Percentiles rank a stretch among this genome's conserved stretches.
These are phyloP conservation scores for Zelleria hepariella DNA, from an alignment of 2,888 invertebrate species.

Conservation along the genomic window DNA sequence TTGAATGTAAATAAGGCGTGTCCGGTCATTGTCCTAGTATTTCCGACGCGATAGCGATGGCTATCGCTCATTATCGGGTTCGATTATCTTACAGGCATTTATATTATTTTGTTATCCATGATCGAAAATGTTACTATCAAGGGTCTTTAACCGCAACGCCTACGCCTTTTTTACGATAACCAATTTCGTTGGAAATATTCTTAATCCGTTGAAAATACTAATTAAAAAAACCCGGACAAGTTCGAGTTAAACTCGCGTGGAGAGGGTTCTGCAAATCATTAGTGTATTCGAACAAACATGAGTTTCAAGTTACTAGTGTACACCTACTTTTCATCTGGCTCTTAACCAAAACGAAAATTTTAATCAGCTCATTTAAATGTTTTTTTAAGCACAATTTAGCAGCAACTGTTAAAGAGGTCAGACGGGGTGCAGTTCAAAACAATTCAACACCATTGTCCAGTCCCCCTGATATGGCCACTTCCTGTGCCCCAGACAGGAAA, in stretches of 20 bases:
- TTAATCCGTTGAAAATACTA: no score
- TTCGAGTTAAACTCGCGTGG: no score
- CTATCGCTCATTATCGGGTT: not conserved
- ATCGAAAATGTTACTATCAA: not conserved
- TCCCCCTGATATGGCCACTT: not conserved
- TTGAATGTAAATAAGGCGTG: not conserved
- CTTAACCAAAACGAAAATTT: no score
- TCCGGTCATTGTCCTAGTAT: slow-evolving; percentile 1
- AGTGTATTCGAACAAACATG: no score
- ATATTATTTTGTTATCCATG: not conserved
- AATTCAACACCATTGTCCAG: not conserved
- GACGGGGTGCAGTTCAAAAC: not conserved
- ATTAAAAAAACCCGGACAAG: no score
- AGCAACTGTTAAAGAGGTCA: not conserved
- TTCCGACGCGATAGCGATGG: not conserved
- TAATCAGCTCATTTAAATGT: no score
- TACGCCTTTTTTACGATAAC: slow-evolving; percentile 5
- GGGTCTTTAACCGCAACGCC: not conserved
- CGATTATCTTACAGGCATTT: not conserved
- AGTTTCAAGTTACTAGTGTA: no score
- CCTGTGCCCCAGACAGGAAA: not conserved
- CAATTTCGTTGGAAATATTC: no score
- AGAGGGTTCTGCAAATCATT: no score
- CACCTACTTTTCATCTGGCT: no score
- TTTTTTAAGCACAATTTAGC: not conserved